phyloP scores from a whole-genome alignment of 2,888 invertebrate genomes.

The Crossocerus cetratus region DNA sequence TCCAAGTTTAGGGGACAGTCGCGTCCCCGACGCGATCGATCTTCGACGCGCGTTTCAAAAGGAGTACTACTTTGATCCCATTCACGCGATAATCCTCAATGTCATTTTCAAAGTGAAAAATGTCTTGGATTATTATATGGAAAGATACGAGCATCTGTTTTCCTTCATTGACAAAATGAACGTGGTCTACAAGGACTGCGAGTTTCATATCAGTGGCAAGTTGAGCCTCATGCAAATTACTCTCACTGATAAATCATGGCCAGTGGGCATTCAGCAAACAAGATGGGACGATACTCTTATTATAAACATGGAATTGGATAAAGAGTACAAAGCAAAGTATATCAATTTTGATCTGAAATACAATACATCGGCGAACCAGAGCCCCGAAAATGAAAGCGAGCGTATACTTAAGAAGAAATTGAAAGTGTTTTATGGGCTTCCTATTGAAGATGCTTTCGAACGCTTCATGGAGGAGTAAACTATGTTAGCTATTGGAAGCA shows the following conservation, averaged over 20 bases:
- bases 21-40: constrained; percentile 28
- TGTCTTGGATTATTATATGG: constrained; percentile 26
- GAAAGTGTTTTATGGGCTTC: constrained; percentile 13
- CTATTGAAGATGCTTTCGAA: constrained; percentile 28
- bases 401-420: constrained; percentile 12
- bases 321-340: constrained; percentile 18
- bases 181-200: constrained; percentile 26
- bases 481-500: neutral
- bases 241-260: constrained; percentile 38
- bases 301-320: constrained; percentile 22
- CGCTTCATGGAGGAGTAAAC: constrained; percentile 33
- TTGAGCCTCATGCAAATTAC: constrained; percentile 14
- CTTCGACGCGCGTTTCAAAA: constrained; percentile 6
- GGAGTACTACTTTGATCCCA: constrained; percentile 25
- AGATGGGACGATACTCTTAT: constrained; percentile 18
- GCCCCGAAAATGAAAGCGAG: neutral
- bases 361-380: neutral
- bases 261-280: constrained; percentile 27
- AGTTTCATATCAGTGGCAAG: constrained; percentile 14
- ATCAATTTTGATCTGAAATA: constrained; percentile 6
- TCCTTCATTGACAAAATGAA: constrained; percentile 21
- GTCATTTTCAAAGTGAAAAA: constrained; percentile 10
- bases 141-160: constrained; percentile 14
- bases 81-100: neutral
- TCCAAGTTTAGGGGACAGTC: constrained; percentile 33